These are phyloP conservation scores for Channa argus DNA, from an alignment of 2,113 vertebrate species.

Conservation along the genomic window DNA sequence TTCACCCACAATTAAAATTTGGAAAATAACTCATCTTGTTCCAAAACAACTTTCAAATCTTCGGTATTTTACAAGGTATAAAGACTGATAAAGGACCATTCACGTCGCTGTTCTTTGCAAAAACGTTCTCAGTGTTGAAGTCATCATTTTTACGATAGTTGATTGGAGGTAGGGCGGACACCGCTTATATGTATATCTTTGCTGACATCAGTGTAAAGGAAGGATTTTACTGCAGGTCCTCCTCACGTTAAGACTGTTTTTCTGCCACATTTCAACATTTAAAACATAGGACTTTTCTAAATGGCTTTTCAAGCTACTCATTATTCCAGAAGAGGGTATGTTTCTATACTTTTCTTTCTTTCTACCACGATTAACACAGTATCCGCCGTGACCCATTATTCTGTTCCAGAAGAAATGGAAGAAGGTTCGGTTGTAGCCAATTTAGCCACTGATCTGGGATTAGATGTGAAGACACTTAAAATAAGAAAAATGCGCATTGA, in stretches of 20 bases:
- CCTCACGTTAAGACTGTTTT: too few species aligned
- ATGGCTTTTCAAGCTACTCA: not conserved
- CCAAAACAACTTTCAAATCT: rapidly evolving
- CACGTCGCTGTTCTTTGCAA: conserved; percentile 32
- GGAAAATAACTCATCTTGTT: rapidly evolving
- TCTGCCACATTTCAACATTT: rapidly evolving
- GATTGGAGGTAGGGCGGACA: conserved; percentile 22
- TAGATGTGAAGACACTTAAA: conserved; percentile 74
- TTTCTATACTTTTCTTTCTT: conserved; percentile 54
- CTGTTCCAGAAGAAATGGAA: conserved; percentile 85
- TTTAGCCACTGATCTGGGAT: conserved; percentile 85
- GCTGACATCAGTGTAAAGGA: not conserved
- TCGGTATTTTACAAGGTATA: conserved; percentile 10
- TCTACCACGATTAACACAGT: conserved; percentile 11
- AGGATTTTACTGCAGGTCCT: not conserved
- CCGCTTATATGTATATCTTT: not conserved
- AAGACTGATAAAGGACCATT: conserved; percentile 6
- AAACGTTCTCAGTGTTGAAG: conserved; percentile 22
- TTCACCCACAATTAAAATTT: not conserved
- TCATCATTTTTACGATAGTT: conserved; percentile 20
- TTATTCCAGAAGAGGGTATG: conserved; percentile 42
- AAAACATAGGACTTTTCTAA: too few species aligned
- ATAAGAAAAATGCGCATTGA: conserved; percentile 78
- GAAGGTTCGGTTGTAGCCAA: conserved; percentile 87
- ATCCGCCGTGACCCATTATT: conserved; percentile 79